Conservation (phyloP, 2,113 vertebrate genomes). For the Mionectes macconnelli region DNA sequence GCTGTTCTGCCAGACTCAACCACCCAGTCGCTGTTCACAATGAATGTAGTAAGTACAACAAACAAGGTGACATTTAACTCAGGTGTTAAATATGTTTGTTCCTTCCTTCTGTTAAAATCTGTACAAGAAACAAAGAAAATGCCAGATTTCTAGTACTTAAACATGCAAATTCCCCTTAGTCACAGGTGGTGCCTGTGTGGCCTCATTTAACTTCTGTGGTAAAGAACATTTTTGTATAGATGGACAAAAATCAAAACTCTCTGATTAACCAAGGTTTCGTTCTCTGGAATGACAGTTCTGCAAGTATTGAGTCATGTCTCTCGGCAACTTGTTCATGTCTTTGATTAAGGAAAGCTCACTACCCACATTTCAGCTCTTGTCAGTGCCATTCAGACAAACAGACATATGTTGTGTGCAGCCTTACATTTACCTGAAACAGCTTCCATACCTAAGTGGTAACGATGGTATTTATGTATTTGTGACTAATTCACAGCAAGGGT, state of each 20-base stretch:
- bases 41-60: conserved; percentile 66
- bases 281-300: not conserved
- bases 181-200: not conserved
- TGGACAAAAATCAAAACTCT: not conserved
- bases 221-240: not conserved
- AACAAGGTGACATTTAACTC: not conserved
- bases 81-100: not conserved
- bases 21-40: conserved; percentile 53
- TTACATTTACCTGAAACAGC: not conserved
- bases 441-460: not conserved
- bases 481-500: not conserved
- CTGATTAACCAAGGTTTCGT: not conserved
- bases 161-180: not conserved
- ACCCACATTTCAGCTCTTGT: not conserved
- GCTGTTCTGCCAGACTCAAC: conserved; percentile 55
- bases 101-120: not conserved
- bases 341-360: not conserved
- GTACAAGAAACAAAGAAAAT: not conserved
- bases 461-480: not conserved
- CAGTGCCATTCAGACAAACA: not conserved
- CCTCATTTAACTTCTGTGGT: not conserved
- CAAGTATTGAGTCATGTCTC: not conserved
- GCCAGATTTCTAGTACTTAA: not conserved
- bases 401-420: not conserved
- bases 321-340: not conserved